These are phyloP conservation scores for Thunnus maccoyii DNA, from an alignment of 2,113 vertebrate genomes.

Conservation along the genomic window DNA sequence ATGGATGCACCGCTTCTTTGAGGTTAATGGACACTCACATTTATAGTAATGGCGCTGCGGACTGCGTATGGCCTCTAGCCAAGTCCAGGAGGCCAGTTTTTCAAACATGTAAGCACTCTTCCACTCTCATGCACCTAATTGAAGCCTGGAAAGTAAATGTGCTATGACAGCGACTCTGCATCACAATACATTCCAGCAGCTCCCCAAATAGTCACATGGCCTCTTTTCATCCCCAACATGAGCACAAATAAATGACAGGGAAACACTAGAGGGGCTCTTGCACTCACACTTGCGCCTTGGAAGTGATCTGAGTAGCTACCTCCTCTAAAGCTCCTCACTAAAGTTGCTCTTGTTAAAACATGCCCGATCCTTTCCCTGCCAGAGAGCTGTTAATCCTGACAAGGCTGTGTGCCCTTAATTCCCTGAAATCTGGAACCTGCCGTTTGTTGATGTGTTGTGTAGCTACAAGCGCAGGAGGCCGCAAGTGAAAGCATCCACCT, in stretches of 20 bases:
- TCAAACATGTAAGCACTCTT: slow-evolving; percentile 56
- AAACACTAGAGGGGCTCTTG: slow-evolving; percentile 11
- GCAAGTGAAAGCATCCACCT: background rate
- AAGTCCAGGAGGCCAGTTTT: slow-evolving; percentile 41
- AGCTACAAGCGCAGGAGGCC: slow-evolving; percentile 26
- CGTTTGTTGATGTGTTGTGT: slow-evolving; percentile 53
- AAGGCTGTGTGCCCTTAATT: slow-evolving; percentile 52
- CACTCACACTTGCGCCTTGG: slow-evolving; percentile 17
- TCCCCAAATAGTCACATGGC: slow-evolving; percentile 57
- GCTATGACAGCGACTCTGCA: slow-evolving; percentile 71
- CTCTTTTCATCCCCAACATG: slow-evolving; percentile 32
- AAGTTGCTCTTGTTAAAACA: slow-evolving; percentile 71
- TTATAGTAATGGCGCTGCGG: slow-evolving; percentile 35
- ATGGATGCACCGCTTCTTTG: slow-evolving; percentile 57
- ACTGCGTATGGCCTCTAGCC: slow-evolving; percentile 42
- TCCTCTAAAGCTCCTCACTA: slow-evolving; percentile 43
- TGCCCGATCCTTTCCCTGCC: slow-evolving; percentile 59
- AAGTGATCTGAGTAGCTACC: slow-evolving; percentile 46
- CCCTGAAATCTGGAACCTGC: slow-evolving; percentile 51
- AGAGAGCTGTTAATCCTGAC: slow-evolving; percentile 62
- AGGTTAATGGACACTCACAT: slow-evolving; percentile 57
- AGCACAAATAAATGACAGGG: slow-evolving; percentile 8
- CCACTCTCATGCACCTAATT: slow-evolving; percentile 55
- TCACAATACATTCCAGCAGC: slow-evolving; percentile 69
- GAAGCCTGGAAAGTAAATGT: slow-evolving; percentile 62